Conservation (phyloP, 2,888 invertebrate genomes). For the Malacosoma neustria region DNA sequence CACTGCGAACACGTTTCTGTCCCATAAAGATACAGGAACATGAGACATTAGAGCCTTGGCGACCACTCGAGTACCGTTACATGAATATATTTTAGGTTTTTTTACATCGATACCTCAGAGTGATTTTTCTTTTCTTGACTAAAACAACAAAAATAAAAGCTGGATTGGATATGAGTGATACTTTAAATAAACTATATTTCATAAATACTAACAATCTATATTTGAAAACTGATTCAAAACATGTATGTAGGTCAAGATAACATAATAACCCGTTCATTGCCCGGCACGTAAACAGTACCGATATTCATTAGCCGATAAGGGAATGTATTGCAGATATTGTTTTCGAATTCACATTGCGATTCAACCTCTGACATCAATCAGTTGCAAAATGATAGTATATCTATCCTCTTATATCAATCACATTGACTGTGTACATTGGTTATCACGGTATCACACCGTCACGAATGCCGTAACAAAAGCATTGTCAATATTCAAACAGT, state of each 20-base stretch:
- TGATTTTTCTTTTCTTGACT: too few relatives aligned
- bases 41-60: too few relatives aligned
- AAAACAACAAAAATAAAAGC: too few relatives aligned
- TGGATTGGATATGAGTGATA: too few relatives aligned
- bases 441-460: background rate
- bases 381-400: constrained; percentile 34
- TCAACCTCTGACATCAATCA: constrained; percentile 52
- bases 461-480: background rate
- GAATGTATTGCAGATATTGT: constrained; percentile 1
- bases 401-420: background rate
- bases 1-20: too few relatives aligned
- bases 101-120: too few relatives aligned
- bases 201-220: too few relatives aligned
- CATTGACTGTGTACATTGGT: background rate
- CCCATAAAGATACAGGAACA: too few relatives aligned
- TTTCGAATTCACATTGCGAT: constrained; percentile 3
- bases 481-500: background rate
- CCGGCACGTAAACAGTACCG: background rate
- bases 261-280: background rate
- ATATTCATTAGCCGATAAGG: background rate
- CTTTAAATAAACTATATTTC: too few relatives aligned
- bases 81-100: too few relatives aligned
- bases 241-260: background rate
- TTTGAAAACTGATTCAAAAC: background rate
- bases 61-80: too few relatives aligned